Base-by-base conservation (phyloP, 2,113 vertebrate genomes). In the Piprites chloris region DNA sequence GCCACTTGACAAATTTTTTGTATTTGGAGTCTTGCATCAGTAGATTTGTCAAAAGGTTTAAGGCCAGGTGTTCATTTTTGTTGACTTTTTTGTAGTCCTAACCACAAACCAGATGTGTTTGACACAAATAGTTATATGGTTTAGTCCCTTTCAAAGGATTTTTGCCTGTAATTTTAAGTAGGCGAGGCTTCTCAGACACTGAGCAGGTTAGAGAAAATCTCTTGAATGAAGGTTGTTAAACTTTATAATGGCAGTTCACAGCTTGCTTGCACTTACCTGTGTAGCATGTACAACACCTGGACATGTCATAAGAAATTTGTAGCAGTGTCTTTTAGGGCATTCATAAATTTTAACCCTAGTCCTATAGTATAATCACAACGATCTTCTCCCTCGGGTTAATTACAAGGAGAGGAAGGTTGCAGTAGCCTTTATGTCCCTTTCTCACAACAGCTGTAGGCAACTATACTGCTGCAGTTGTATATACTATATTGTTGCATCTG, bases 201-300 rank as follows among this genome's bases (percentile, higher is more conserved):
- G n/a, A 86, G 6, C 3, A 33, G 3, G 4, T 61, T 47, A 76
- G 16, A 92, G 4, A 89, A 88, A 41, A 41, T 42, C 23, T 79
- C 6, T 2, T 30, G 20, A 74, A 33, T 42, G 9, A 77, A 62
- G 18, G 10, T 7, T 77, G 28, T 11, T 50, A 65, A 42, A 52
- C 12, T 78, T 22, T 39, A 16, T 44, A 65, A 21, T 39, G 24
- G 4, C 4, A 41, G 9, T 41, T 62, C 23, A 71, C 22, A 49
- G 8, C 23, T 85, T 84, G 15, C 20, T 81, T 47, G 10, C 19
- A 19, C 32, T 55, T 30, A 56, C 9, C 3, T 32, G 28, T 0
- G 0, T 21, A 24, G 3, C 21, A 56, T 3, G 12, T 52, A 65
- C 3, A 24, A n/a, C 24, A 30, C 18, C 27, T 22, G 8, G 13